Evolutionary conservation across 2,113 vertebrate species (phyloP).

Genomic region (Lota lota): DNA sequence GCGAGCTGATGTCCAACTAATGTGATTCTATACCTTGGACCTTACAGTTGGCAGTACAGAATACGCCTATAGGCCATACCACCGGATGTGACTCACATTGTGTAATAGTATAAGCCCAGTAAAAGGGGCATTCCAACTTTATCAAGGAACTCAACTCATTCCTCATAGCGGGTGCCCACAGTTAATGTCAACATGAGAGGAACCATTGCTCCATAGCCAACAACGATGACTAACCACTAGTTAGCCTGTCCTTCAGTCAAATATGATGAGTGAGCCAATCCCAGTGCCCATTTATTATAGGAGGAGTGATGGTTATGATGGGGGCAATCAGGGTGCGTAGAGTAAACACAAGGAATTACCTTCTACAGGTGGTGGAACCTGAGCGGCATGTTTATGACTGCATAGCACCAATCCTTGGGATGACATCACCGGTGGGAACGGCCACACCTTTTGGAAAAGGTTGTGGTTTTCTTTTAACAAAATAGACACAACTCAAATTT

Average conservation of each 20-base stretch:
- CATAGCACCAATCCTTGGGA: constrained; percentile 28
- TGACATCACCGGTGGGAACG: constrained; percentile 31
- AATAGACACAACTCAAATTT: too few species aligned
- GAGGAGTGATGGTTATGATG: constrained; percentile 33
- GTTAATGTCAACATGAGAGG: constrained; percentile 36
- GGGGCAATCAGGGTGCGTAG: constrained; percentile 54
- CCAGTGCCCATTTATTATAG: constrained; percentile 11
- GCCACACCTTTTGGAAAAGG: constrained; percentile 44
- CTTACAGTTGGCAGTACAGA: too few species aligned
- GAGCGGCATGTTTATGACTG: constrained; percentile 38
- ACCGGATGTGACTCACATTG: constrained; percentile 15
- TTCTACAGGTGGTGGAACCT: constrained; percentile 49
- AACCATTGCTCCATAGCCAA: constrained; percentile 47
- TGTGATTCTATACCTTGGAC: too few species aligned
- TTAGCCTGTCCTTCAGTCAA: constrained; percentile 34
- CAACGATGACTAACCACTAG: constrained; percentile 50
- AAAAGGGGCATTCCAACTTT: constrained; percentile 18
- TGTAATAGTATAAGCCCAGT: constrained; percentile 1
- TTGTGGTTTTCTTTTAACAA: constrained; percentile 24
- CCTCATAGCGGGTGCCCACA: constrained; percentile 26
- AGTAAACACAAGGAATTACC: constrained; percentile 40
- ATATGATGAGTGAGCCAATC: constrained; percentile 30
- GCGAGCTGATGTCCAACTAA: too few species aligned
- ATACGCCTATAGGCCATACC: not conserved
- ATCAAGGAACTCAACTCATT: constrained; percentile 32